Conservation (phyloP, 2,888 invertebrate genomes). For the Frankliniella fusca region DNA sequence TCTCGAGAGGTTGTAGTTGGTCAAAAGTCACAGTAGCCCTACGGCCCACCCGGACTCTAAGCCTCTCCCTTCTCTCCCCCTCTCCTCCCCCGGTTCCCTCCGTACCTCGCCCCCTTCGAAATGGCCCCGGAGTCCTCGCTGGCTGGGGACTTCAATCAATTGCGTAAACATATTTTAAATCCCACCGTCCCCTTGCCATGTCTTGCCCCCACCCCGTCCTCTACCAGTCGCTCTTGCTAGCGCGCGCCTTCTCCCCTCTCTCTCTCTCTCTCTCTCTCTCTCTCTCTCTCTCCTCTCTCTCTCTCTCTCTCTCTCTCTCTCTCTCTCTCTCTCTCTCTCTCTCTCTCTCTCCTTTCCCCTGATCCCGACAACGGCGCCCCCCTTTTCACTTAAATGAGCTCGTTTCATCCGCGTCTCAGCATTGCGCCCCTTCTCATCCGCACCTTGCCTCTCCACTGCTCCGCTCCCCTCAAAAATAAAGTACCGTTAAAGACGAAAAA, state of each 20-base stretch:
- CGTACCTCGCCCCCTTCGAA: not conserved
- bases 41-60: not conserved
- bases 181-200: not conserved
- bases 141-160: slow-evolving; percentile 11
- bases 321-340: not conserved
- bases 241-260: no score
- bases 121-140: not conserved
- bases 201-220: not conserved
- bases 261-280: no score
- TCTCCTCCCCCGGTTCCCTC: not conserved
- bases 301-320: not conserved
- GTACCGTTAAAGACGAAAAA: no score
- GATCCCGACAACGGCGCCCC: not conserved
- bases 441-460: not conserved
- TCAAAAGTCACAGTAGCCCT: no score
- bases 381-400: slow-evolving; percentile 13
- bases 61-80: not conserved
- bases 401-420: not conserved
- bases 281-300: no score
- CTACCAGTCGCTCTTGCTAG: no score
- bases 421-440: not conserved
- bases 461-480: not conserved
- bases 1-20: no score
- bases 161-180: slow-evolving; percentile 27
- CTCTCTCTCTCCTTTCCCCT: not conserved